A percentile compares a stretch with the other conserved stretches of the same genome.
Evolutionary conservation across 2,113 vertebrate species (phyloP).

Genomic region (Fukomys damarensis): DNA sequence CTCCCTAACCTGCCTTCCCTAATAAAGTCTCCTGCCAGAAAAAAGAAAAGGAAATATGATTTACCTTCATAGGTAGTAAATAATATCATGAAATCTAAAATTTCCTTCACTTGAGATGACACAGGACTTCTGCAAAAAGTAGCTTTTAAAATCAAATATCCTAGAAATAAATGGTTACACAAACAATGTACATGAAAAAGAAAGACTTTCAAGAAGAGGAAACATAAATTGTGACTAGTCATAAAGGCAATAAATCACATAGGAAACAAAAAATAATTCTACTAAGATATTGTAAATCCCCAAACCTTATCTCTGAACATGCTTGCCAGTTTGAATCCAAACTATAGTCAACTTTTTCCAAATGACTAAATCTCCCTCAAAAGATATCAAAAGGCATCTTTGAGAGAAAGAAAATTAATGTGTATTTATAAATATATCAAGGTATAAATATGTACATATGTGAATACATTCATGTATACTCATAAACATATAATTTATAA

Average conservation of each 20-base stretch:
- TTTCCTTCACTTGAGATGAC: not conserved
- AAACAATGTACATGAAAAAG: not conserved
- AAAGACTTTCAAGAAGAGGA: not conserved
- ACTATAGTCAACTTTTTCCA: not conserved
- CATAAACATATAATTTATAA: not conserved
- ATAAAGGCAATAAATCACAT: slow-evolving; percentile 9
- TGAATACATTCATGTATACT: not conserved
- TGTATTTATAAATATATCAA: not conserved
- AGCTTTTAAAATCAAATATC: not conserved
- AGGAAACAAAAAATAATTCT: not conserved
- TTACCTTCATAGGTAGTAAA: not conserved
- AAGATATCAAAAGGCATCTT: not conserved
- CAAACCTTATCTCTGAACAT: not conserved
- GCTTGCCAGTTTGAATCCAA: not conserved
- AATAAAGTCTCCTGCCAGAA: too few relatives aligned
- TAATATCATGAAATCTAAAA: not conserved
- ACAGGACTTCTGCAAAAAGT: not conserved
- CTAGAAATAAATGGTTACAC: not conserved
- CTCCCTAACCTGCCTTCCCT: too few relatives aligned
- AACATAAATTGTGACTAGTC: not conserved
- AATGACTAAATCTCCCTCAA: not conserved
- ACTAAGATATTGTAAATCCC: not conserved
- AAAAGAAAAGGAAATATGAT: not conserved
- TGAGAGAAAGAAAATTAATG: not conserved
- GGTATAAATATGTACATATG: not conserved